Base-by-base conservation (phyloP, 2,888 invertebrate species). In the Siphonodentalium dalli region DNA sequence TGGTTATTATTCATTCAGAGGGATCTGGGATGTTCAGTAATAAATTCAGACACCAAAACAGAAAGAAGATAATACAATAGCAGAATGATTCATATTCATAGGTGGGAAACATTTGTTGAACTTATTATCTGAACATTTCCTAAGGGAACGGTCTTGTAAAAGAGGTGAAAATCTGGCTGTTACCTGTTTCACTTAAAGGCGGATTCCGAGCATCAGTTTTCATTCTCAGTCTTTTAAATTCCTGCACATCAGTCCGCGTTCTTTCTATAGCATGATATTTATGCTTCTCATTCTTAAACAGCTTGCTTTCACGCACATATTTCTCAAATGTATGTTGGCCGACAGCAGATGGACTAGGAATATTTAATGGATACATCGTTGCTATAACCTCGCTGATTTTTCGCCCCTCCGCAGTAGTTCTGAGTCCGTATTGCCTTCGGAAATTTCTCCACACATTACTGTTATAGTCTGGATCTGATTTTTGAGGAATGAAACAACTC, bases 371-470 rank as follows among this genome's bases (percentile, higher is more conserved):
- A 55, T 80, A 80, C 72, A 79, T 72, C 3, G 75, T 58, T 4
- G 80, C 80, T 33, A 80, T 72, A 11, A 77, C 69, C 42, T 80
- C 79, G 24, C 69, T 68, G 15, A 78, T 69, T 52, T 71, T 75
- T 24, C 71, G 61, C 4, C 72, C 77, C 9, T 72, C 72, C 9
- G 73, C 66, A 29, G 63, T 67, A 4, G 66, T 63, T 41, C 67
- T 54, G 51, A 80, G 69, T 18, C 78, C 77, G 62, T 69, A 78
- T 20, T 74, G 65, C 38, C 71, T 65, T 31, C 75, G 57, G 54
- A 80, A 79, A 58, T 81, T 79, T 38, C 81, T 61, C 81, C 81
- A 81, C 4, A 79, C 69, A 61, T 79, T 80, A 45, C 76, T 72
- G 68, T 79, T 78, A 54, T 77, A 80, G 47, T 66, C 71, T 11